These are phyloP conservation scores for Elymnias hypermnestra DNA, from an alignment of 1,140 invertebrate genomes.

Conservation along the genomic window DNA sequence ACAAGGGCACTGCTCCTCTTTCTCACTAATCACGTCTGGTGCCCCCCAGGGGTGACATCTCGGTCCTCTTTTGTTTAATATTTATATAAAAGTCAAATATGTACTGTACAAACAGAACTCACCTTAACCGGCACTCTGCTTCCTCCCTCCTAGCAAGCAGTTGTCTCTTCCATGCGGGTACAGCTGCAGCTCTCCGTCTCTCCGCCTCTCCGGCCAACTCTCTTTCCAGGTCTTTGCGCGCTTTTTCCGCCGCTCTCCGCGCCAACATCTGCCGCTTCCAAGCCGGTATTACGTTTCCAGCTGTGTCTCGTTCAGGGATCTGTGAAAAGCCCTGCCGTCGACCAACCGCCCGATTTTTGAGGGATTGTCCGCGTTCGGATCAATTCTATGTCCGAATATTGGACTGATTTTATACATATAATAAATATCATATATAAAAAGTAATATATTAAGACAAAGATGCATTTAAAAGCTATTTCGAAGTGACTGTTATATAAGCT, in stretches of 20 bases:
- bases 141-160: slow-evolving; percentile 89
- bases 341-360: slow-evolving; percentile 48
- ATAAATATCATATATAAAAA: no score
- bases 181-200: slow-evolving; percentile 87
- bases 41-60: no score
- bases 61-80: no score
- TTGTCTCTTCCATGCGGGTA: slow-evolving; percentile 95
- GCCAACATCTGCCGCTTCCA: slow-evolving; percentile 97
- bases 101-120: slow-evolving; percentile 1
- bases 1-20: no score
- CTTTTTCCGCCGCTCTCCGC: slow-evolving; percentile 93
- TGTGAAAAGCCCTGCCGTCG: slow-evolving; percentile 75
- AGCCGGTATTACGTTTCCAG: slow-evolving; percentile 92
- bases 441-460: no score
- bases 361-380: slow-evolving; percentile 23
- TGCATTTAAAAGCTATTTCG: no score
- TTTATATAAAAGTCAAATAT: no score
- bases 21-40: no score
- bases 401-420: background rate
- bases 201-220: slow-evolving; percentile 89
- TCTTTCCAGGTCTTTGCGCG: slow-evolving; percentile 92
- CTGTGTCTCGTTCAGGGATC: slow-evolving; percentile 92
- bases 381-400: slow-evolving; percentile 10
- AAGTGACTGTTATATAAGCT: no score
- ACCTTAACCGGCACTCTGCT: slow-evolving; percentile 84